Conservation (phyloP, 2,113 vertebrate genomes). For the Elephantulus edwardii region DNA sequence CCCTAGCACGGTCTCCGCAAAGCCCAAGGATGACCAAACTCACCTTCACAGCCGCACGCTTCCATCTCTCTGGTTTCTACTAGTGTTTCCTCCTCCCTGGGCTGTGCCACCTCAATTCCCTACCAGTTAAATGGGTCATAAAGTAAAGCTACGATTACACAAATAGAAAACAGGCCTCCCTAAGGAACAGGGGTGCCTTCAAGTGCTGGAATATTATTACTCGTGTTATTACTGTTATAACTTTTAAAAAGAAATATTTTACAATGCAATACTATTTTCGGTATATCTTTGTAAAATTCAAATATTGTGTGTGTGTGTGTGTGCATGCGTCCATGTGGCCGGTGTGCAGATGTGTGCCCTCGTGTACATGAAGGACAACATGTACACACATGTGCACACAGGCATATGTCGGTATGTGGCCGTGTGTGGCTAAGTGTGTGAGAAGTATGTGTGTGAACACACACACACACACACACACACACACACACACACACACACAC, state of each 20-base stretch:
- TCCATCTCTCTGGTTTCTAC: not conserved
- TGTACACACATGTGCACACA: not conserved
- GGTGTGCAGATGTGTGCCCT: rapidly evolving
- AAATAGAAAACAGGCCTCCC: not conserved
- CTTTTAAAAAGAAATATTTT: not conserved
- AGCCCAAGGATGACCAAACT: not conserved
- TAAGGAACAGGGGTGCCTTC: conserved; percentile 17
- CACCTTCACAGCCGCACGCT: not conserved
- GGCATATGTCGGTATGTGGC: not conserved
- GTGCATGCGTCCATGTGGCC: not conserved
- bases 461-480: too few species aligned
- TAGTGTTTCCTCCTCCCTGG: conserved; percentile 9
- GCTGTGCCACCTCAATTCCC: not conserved
- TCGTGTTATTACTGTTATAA: not conserved
- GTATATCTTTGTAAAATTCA: not conserved
- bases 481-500: too few species aligned
- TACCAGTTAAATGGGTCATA: conserved; percentile 15
- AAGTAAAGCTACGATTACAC: conserved; percentile 49
- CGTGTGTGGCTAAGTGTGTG: not conserved
- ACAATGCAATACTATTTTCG: not conserved
- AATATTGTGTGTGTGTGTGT: rapidly evolving
- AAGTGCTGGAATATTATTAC: conserved; percentile 23
- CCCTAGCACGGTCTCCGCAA: too few species aligned
- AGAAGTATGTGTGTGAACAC: not conserved
- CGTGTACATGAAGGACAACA: not conserved